Conservation (phyloP, 2,888 invertebrate species). For the Prenolepis imparis region DNA sequence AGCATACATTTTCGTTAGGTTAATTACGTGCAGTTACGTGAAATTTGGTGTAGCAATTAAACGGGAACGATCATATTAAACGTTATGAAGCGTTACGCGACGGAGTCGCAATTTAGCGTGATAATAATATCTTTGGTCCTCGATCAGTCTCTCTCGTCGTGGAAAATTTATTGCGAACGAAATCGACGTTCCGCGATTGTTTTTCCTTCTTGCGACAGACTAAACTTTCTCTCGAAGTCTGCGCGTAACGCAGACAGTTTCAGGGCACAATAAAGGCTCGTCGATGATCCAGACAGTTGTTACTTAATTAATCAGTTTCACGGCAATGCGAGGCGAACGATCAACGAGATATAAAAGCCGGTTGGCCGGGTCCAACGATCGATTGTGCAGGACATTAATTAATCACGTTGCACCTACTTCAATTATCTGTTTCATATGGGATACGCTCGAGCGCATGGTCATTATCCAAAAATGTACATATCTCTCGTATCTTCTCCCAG, state of each 20-base stretch:
- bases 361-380: slow-evolving; percentile 15
- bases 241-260: slow-evolving; percentile 33
- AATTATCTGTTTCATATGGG: slow-evolving; percentile 58
- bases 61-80: slow-evolving; percentile 21
- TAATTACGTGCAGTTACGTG: slow-evolving; percentile 34
- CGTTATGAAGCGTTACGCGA: slow-evolving; percentile 36
- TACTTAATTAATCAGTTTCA: slow-evolving; percentile 55
- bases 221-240: slow-evolving; percentile 57
- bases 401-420: slow-evolving; percentile 62
- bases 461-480: slow-evolving; percentile 62
- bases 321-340: slow-evolving; percentile 36
- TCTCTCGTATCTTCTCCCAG: not conserved
- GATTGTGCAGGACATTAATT: slow-evolving; percentile 59
- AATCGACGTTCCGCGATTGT: slow-evolving; percentile 7
- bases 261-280: slow-evolving; percentile 29
- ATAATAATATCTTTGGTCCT: slow-evolving; percentile 25
- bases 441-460: slow-evolving; percentile 50
- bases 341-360: slow-evolving; percentile 49
- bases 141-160: slow-evolving; percentile 1
- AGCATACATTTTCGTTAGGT: not conserved
- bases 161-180: slow-evolving; percentile 59
- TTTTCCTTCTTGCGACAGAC: slow-evolving; percentile 55
- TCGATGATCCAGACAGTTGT: slow-evolving; percentile 53
- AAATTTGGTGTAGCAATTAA: slow-evolving; percentile 35
- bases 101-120: slow-evolving; percentile 34